phyloP scores from a whole-genome alignment of 2,113 vertebrate species.

The Galemys pyrenaicus region DNA sequence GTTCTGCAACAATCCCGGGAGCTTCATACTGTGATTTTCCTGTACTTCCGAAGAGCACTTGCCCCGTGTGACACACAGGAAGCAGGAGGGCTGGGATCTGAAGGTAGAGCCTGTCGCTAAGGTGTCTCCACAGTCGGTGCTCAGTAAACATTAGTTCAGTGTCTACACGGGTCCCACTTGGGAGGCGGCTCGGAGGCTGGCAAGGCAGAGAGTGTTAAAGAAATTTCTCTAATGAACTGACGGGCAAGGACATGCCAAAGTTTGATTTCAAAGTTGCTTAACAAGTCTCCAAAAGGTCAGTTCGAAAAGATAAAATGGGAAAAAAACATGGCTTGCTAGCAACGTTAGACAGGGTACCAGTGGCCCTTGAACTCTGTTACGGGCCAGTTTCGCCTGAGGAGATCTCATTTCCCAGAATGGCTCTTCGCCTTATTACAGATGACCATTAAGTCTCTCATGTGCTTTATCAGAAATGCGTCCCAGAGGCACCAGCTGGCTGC shows the following conservation, averaged over 20 bases:
- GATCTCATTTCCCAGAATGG: constrained; percentile 57
- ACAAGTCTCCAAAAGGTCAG: constrained; percentile 38
- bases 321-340: constrained; percentile 31
- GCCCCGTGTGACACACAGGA: neutral
- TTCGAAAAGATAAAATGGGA: constrained; percentile 33
- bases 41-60: neutral
- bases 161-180: neutral
- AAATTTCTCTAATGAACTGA: constrained; percentile 20
- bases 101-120: neutral
- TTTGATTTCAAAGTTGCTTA: constrained; percentile 46
- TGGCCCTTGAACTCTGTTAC: constrained; percentile 53
- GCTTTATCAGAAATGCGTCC: constrained; percentile 45
- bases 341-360: constrained; percentile 33
- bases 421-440: constrained; percentile 63
- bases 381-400: constrained; percentile 39
- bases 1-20: neutral
- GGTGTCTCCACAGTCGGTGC: neutral
- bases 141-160: neutral
- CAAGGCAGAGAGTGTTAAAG: neutral
- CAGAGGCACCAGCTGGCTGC: constrained; percentile 25
- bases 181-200: neutral
- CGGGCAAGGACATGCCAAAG: constrained; percentile 29
- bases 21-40: constrained; percentile 40
- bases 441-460: constrained; percentile 63
- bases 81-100: neutral